A percentile compares a stretch with the other conserved stretches of the same genome.
Evolutionary conservation across 2,797 vertebrate species (phyloP).

Genomic region (Sphaeramia orbicularis): DNA sequence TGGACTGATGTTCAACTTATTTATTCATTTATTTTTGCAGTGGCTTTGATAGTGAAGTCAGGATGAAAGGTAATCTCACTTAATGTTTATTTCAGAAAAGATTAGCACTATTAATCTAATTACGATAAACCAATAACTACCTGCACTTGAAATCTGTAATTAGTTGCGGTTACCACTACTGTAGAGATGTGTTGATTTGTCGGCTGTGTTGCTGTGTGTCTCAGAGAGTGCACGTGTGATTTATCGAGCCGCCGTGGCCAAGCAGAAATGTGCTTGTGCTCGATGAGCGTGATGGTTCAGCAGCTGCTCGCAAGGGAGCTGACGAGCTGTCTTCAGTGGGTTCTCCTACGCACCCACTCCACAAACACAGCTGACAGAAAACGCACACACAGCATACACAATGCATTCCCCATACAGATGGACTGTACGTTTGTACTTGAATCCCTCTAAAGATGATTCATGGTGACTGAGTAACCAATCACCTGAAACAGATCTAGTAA

Average conservation of each 20-base stretch:
- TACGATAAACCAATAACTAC: slow-evolving; percentile 43
- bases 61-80: slow-evolving; percentile 1
- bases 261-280: slow-evolving; percentile 33
- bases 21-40: background rate
- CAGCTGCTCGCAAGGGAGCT: slow-evolving; percentile 45
- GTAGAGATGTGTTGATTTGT: slow-evolving; percentile 12
- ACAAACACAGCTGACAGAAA: slow-evolving; percentile 33
- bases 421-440: slow-evolving; percentile 26
- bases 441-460: slow-evolving; percentile 18
- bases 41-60: slow-evolving; percentile 3
- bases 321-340: slow-evolving; percentile 58
- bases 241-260: slow-evolving; percentile 13
- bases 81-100: slow-evolving; percentile 20
- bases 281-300: slow-evolving; percentile 31
- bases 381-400: slow-evolving; percentile 28
- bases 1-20: background rate
- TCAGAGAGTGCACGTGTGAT: slow-evolving; percentile 12
- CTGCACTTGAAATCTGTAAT: slow-evolving; percentile 23
- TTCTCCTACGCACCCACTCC: slow-evolving; percentile 59
- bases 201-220: background rate
- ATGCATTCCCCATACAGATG: background rate
- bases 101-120: slow-evolving; percentile 37
- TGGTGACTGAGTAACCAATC: slow-evolving; percentile 20
- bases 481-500: slow-evolving; percentile 1
- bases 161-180: slow-evolving; percentile 29